These are phyloP conservation scores for Amniataba percoides DNA, from an alignment of 2,797 vertebrate species.

Conservation along the genomic window DNA sequence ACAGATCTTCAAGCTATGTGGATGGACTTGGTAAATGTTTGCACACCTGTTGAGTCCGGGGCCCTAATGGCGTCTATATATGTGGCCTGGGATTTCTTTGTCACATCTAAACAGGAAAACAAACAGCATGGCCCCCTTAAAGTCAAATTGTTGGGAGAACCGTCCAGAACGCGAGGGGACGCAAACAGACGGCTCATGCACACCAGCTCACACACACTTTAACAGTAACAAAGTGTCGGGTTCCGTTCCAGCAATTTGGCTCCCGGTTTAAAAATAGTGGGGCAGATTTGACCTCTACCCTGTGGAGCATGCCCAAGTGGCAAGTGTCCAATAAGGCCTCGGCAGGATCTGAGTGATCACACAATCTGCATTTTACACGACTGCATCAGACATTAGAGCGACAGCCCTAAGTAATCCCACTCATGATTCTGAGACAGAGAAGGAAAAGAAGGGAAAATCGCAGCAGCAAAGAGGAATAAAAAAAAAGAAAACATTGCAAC, in stretches of 20 bases:
- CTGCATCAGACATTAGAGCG: background rate
- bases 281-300: slow-evolving; percentile 69
- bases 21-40: slow-evolving; percentile 26
- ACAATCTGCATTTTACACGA: background rate
- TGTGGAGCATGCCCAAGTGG: slow-evolving; percentile 67
- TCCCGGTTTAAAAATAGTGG: slow-evolving; percentile 80
- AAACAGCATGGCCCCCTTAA: background rate
- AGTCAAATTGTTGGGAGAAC: slow-evolving; percentile 19
- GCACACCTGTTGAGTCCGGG: slow-evolving; percentile 44
- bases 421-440: background rate
- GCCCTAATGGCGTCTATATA: slow-evolving; percentile 3
- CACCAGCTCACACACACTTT: slow-evolving; percentile 37
- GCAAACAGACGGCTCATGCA: slow-evolving; percentile 30
- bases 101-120: too few relatives aligned
- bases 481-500: background rate
- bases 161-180: background rate
- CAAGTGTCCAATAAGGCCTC: slow-evolving; percentile 58
- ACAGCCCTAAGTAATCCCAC: background rate
- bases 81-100: slow-evolving; percentile 3
- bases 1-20: slow-evolving; percentile 19
- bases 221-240: slow-evolving; percentile 74
- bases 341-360: slow-evolving; percentile 21
- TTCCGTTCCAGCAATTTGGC: slow-evolving; percentile 75
- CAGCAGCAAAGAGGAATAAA: background rate
- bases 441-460: background rate